phyloP scores from a whole-genome alignment of 2,113 vertebrate genomes.

The Origma solitaria region DNA sequence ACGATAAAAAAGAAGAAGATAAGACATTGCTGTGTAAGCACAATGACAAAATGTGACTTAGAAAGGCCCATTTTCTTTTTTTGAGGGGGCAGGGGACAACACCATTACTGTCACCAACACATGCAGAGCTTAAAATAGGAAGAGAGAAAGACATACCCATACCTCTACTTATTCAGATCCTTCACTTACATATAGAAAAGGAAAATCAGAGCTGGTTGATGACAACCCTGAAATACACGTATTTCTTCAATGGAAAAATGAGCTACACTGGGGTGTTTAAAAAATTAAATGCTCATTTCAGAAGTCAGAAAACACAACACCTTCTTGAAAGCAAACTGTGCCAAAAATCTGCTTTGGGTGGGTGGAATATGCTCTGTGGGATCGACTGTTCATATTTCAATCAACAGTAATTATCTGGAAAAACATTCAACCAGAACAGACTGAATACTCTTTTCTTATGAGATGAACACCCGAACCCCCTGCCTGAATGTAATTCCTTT shows the following conservation, averaged over 20 bases:
- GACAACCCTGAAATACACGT: not conserved
- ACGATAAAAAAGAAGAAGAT: not conserved
- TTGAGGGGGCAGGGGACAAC: not conserved
- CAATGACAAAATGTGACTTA: not conserved
- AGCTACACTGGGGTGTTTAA: not conserved
- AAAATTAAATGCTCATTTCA: not conserved
- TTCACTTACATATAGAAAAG: not conserved
- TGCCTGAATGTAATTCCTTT: not conserved
- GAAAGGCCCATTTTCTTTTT: not conserved
- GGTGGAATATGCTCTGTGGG: not conserved
- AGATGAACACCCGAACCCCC: not conserved
- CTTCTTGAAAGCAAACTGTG: not conserved
- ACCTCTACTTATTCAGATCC: not conserved
- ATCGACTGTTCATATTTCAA: not conserved
- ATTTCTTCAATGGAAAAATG: not conserved
- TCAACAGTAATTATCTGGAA: not conserved
- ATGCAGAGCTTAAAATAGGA: not conserved
- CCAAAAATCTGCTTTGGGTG: conserved; percentile 15
- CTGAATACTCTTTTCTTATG: not conserved
- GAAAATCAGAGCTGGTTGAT: not conserved
- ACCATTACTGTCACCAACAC: not conserved
- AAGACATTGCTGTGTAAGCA: not conserved
- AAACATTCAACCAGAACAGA: not conserved
- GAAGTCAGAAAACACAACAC: not conserved
- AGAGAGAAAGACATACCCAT: not conserved